Conservation (phyloP, 2,888 invertebrate species). For the Euzophera pinguis region DNA sequence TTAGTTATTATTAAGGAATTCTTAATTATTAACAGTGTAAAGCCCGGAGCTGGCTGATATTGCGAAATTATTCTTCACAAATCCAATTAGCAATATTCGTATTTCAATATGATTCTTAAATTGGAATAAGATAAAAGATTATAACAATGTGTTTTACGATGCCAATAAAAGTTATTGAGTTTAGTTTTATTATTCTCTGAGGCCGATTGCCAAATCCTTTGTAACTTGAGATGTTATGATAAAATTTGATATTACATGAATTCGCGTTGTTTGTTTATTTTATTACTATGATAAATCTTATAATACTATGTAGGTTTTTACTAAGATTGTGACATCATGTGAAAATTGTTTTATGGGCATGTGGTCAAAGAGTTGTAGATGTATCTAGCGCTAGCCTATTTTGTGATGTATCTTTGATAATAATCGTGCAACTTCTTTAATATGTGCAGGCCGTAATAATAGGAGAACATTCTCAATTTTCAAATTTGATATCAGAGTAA, state of each 20-base stretch:
- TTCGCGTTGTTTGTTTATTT: not conserved
- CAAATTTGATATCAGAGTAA: no score
- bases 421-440: no score
- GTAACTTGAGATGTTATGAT: not conserved
- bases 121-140: slow-evolving; percentile 10
- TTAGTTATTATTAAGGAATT: not conserved
- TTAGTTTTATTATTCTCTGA: slow-evolving; percentile 8
- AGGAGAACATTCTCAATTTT: no score
- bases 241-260: not conserved
- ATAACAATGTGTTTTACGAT: slow-evolving; percentile 6
- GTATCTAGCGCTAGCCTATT: no score
- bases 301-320: no score
- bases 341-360: no score
- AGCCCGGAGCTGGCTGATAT: not conserved
- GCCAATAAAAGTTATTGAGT: slow-evolving; percentile 8
- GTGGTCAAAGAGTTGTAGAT: no score
- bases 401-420: no score
- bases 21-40: not conserved
- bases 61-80: slow-evolving; percentile 1
- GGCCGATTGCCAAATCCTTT: slow-evolving; percentile 6
- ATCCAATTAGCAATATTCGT: not conserved
- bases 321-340: no score
- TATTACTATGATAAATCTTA: slow-evolving; percentile 3
- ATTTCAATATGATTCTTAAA: not conserved
- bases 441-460: no score